Evolutionary conservation across 2,797 vertebrate species (phyloP), one percentile per base, ranked within the genome.

Genomic region (Lacerta agilis): DNA sequence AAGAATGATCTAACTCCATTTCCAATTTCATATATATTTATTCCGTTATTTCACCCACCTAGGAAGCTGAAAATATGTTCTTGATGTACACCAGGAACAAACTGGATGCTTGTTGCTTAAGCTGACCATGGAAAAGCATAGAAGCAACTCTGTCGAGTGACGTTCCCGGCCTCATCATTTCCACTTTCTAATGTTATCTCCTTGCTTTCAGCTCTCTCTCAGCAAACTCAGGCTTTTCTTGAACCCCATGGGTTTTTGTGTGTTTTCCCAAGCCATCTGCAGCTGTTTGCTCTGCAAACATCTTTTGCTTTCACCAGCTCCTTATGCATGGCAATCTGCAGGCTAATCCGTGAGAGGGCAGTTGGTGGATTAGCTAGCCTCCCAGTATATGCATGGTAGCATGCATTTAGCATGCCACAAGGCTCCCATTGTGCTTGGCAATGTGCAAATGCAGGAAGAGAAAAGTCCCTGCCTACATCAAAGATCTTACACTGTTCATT

Each of bases 401-500:
- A 49, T 58, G 13, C 33, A 27, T 71, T 84, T 61, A 45, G 83
- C 79, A 75, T 8, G 45, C 58, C 49, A 55, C 49, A 55, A 55
- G n/a, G 81, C 43, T 67, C 6, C 0, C 0, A 11, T 90, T 91
- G 75, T 88, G 18, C 38, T 82, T 76, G 36, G 33, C 86, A 17
- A 8, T 73, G 18, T 72, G 77, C n/a, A 85, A 83, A 85, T 17
- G 55, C 17, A 25, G 9, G 67, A 81, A 33, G 76, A 90, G 45
- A 79, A 23, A 23, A 85, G 78, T 18, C 23, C 7, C 86, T 55
- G 49, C 49, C 49, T 92, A 58, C n/a, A 85, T 90, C 82, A 89
- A 85, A 91, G 75, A 13, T 45, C 71, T 89, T 72, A 67, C 15
- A 82, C 20, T 86, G 38, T 61, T 79, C 36, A 20, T 38, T 92